Evolutionary conservation across 1,140 invertebrate species (phyloP).

Genomic region (Cecropterus lyciades): DNA sequence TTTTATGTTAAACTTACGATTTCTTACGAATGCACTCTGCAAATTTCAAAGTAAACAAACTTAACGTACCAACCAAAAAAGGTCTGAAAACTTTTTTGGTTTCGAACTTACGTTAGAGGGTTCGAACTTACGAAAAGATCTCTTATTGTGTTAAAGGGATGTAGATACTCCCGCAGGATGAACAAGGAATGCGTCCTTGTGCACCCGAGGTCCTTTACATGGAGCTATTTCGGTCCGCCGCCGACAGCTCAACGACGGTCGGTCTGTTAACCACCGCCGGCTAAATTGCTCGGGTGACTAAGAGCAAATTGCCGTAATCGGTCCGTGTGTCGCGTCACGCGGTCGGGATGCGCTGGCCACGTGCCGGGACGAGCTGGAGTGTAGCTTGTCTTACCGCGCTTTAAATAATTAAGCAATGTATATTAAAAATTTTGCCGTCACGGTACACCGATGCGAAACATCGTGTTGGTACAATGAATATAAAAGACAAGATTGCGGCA

Average conservation of each 20-base stretch:
- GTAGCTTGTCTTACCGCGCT: too few species aligned
- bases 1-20: too few species aligned
- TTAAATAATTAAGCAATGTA: too few species aligned
- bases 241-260: constrained; percentile 9
- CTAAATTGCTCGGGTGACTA: constrained; percentile 31
- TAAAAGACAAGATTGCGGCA: too few species aligned
- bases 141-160: not conserved
- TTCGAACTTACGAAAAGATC: not conserved
- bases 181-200: constrained; percentile 22
- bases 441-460: too few species aligned
- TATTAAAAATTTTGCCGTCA: too few species aligned
- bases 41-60: constrained; percentile 3
- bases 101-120: too few species aligned
- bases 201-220: constrained; percentile 8
- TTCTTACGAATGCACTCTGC: not conserved
- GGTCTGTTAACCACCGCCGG: constrained; percentile 13
- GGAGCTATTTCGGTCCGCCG: constrained; percentile 10
- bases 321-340: constrained; percentile 13
- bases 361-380: not conserved
- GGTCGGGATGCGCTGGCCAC: constrained; percentile 12
- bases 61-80: not conserved
- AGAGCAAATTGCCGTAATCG: constrained; percentile 22
- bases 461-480: too few species aligned
- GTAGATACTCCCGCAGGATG: not conserved
- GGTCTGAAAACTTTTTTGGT: too few species aligned